Evolutionary conservation across 2,888 invertebrate genomes (phyloP).

Genomic region (Callinectes sapidus): DNA sequence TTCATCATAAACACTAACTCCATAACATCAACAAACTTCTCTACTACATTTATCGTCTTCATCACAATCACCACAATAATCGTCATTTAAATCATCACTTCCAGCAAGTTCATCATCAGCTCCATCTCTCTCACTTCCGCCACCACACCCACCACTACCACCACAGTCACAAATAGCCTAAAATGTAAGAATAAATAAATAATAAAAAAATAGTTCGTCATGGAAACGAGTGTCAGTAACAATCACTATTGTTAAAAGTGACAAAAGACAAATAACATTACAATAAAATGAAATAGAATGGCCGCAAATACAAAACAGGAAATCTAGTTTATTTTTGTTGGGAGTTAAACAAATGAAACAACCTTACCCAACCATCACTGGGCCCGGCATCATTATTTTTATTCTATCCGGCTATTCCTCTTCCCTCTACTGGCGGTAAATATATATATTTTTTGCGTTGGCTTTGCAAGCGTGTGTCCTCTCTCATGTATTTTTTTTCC

Average conservation of each 20-base stretch:
- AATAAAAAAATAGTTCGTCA: neutral
- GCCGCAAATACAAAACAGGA: neutral
- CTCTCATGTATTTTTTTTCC: neutral
- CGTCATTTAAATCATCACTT: neutral
- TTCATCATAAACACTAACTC: neutral
- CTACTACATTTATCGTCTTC: neutral
- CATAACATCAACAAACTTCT: neutral
- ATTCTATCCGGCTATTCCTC: neutral
- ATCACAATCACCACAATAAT: neutral
- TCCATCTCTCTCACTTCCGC: neutral
- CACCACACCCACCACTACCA: neutral
- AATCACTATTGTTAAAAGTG: constrained; percentile 10
- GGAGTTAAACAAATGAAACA: neutral
- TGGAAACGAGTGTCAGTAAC: neutral
- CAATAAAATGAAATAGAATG: constrained; percentile 9
- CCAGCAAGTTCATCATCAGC: neutral
- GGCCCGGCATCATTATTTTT: neutral
- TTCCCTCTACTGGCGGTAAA: neutral
- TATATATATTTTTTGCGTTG: neutral
- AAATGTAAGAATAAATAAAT: neutral
- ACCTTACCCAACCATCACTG: neutral
- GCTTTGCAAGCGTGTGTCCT: neutral
- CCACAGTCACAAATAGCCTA: too few species aligned
- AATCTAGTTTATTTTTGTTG: neutral
- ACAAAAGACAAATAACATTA: neutral